Evolutionary conservation across 2,113 vertebrate genomes (phyloP).

Genomic region (Xiphias gladius): DNA sequence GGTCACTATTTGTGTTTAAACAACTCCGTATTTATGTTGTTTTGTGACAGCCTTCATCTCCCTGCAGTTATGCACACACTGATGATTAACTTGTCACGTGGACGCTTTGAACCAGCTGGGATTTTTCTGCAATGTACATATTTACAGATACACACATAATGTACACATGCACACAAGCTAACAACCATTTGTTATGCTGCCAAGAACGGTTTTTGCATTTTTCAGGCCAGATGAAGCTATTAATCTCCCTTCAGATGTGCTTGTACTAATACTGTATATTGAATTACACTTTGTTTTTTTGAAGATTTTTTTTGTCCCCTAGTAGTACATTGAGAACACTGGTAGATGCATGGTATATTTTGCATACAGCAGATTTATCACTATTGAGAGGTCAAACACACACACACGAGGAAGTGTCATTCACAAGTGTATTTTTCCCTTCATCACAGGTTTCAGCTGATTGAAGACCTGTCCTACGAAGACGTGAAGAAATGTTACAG

Average conservation of each 20-base stretch:
- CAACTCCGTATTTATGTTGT: constrained; percentile 44
- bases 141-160: not conserved
- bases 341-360: not conserved
- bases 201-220: not conserved
- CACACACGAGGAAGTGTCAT: not conserved
- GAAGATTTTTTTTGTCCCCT: not conserved
- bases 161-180: constrained; percentile 5
- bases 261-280: not conserved
- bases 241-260: not conserved
- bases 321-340: not conserved
- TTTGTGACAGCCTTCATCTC: constrained; percentile 27
- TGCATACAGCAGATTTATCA: not conserved
- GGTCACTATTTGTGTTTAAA: constrained; percentile 47
- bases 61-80: constrained; percentile 25
- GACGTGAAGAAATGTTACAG: constrained; percentile 83
- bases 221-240: not conserved
- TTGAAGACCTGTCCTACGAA: constrained; percentile 81
- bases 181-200: constrained; percentile 24
- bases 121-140: constrained; percentile 18
- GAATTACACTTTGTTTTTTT: not conserved
- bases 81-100: constrained; percentile 49
- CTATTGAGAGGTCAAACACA: not conserved
- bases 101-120: constrained; percentile 37
- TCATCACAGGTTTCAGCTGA: constrained; percentile 74
- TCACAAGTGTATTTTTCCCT: constrained; percentile 3